phyloP scores from a whole-genome alignment of 2,113 vertebrate genomes.

The Pao palembangensis region DNA sequence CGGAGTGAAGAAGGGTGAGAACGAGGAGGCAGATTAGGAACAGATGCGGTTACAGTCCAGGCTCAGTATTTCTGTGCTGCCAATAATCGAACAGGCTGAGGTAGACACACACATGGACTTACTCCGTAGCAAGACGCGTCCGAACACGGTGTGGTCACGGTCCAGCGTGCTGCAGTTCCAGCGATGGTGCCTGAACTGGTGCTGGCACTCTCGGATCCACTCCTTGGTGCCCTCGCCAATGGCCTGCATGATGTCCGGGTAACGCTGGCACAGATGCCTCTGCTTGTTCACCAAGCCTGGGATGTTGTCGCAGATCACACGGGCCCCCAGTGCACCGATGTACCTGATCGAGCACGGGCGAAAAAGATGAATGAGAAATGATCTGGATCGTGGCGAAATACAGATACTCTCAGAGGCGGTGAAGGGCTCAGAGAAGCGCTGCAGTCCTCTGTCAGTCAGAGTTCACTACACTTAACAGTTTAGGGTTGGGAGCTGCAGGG shows the following conservation, averaged over 20 bases:
- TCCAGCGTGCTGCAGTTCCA: slow-evolving; percentile 99
- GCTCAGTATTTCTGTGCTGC: background rate
- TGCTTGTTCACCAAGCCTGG: slow-evolving; percentile 95
- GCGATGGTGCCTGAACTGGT: slow-evolving; percentile 96
- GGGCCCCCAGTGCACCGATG: slow-evolving; percentile 89
- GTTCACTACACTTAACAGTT: slow-evolving; percentile 71
- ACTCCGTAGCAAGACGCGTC: slow-evolving; percentile 94
- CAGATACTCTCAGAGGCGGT: slow-evolving; percentile 14
- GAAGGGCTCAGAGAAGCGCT: slow-evolving; percentile 33
- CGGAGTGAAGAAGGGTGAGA: slow-evolving; percentile 1
- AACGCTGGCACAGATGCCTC: slow-evolving; percentile 91
- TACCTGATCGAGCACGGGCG: slow-evolving; percentile 77
- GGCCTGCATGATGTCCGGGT: slow-evolving; percentile 97
- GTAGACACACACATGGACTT: slow-evolving; percentile 57
- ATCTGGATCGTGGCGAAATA: background rate
- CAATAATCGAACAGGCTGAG: background rate
- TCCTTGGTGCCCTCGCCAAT: slow-evolving; percentile 95
- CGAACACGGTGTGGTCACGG: slow-evolving; percentile 94
- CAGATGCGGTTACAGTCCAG: background rate
- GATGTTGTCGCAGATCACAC: slow-evolving; percentile 97
- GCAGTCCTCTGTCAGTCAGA: slow-evolving; percentile 58
- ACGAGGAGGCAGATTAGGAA: background rate
- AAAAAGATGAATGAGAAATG: background rate
- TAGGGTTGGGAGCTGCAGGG: slow-evolving; percentile 60
- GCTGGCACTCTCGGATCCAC: slow-evolving; percentile 97